A percentile compares a stretch with the other conserved stretches of the same genome.
Evolutionary conservation across 1,140 invertebrate genomes (phyloP).

Genomic region (Arion vulgaris): DNA sequence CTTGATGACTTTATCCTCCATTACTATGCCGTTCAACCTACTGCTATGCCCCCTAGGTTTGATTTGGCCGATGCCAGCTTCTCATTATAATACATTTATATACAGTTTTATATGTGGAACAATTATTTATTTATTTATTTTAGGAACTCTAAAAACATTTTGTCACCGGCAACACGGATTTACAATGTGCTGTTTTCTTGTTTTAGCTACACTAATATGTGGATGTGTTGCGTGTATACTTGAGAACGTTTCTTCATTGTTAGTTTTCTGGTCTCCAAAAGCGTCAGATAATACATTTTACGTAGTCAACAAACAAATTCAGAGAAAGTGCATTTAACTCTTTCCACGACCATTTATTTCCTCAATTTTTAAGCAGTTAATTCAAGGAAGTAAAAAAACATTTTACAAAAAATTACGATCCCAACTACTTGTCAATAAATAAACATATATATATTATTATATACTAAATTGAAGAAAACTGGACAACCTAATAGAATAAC

Average conservation of each 20-base stretch:
- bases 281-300: slow-evolving; percentile 73
- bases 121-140: slow-evolving; percentile 96
- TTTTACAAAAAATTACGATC: too few relatives aligned
- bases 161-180: slow-evolving; percentile 88
- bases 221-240: slow-evolving; percentile 93
- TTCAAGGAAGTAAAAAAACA: too few relatives aligned
- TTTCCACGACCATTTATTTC: too few relatives aligned
- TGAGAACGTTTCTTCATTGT: slow-evolving; percentile 94
- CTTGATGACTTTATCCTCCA: slow-evolving; percentile 95
- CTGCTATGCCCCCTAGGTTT: slow-evolving; percentile 89
- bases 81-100: slow-evolving; percentile 83
- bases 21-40: slow-evolving; percentile 92
- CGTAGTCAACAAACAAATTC: background rate
- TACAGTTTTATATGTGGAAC: slow-evolving; percentile 91
- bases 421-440: too few relatives aligned
- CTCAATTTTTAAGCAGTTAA: too few relatives aligned
- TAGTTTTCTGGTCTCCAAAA: slow-evolving; percentile 87
- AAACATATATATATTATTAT: too few relatives aligned
- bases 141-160: slow-evolving; percentile 96
- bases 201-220: slow-evolving; percentile 85
- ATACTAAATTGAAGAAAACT: too few relatives aligned
- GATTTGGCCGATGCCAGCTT: slow-evolving; percentile 86
- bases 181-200: slow-evolving; percentile 84
- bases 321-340: background rate
- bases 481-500: too few relatives aligned